Conservation (phyloP, 64 coral and sea anemone species). For the Pachyseris speciosa region DNA sequence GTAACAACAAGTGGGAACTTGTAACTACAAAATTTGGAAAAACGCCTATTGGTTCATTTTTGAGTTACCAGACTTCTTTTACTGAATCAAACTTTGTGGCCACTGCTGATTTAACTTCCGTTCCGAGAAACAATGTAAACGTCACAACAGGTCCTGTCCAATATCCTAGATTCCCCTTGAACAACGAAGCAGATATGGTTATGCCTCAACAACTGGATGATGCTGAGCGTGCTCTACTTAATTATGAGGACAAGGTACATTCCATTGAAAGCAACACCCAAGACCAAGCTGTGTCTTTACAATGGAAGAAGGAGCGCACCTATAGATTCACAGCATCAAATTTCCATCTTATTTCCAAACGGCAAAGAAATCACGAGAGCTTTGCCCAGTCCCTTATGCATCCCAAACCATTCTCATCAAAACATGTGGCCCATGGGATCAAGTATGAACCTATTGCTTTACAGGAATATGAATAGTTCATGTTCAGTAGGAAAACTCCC, state of each 20-base stretch:
- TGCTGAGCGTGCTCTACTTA: not conserved
- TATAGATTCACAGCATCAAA: slow-evolving; percentile 65
- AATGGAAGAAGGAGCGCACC: slow-evolving; percentile 36
- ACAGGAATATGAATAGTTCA: slow-evolving; percentile 23
- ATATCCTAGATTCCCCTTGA: slow-evolving; percentile 48
- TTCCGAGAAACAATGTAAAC: not conserved
- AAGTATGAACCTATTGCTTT: slow-evolving; percentile 47
- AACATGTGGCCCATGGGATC: not conserved
- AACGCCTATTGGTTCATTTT: slow-evolving; percentile 13
- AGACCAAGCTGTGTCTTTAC: slow-evolving; percentile 14
- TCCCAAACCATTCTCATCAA: slow-evolving; percentile 28
- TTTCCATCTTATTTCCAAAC: slow-evolving; percentile 37
- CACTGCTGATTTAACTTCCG: not conserved
- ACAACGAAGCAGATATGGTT: not conserved
- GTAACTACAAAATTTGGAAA: slow-evolving; percentile 42
- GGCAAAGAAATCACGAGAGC: slow-evolving; percentile 44
- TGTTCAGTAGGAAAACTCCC: slow-evolving; percentile 17
- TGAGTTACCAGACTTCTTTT: slow-evolving; percentile 38
- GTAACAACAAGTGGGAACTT: not conserved
- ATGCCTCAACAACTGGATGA: not conserved
- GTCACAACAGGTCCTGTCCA: not conserved
- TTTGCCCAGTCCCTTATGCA: slow-evolving; percentile 50
- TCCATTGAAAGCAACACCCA: slow-evolving; percentile 30
- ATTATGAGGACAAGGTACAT: slow-evolving; percentile 42
- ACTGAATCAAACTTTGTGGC: slow-evolving; percentile 41